Evolutionary conservation across 2,113 vertebrate species (phyloP).

Genomic region (Dissostichus mawsoni): DNA sequence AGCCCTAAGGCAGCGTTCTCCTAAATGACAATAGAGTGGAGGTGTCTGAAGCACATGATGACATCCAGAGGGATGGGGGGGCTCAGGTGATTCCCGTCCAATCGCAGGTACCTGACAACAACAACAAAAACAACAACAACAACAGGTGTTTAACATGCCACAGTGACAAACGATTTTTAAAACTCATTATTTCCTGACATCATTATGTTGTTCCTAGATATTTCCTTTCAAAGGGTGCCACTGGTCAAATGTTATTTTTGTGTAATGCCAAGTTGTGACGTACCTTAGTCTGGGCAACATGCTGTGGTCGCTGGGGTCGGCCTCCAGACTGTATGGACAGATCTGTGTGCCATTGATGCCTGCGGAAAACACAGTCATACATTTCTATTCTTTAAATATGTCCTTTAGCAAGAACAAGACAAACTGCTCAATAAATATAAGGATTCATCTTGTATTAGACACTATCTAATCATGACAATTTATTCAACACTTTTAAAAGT

Average conservation of each 20-base stretch:
- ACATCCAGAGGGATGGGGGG: conserved; percentile 94
- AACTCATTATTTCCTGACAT: background rate
- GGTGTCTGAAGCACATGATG: conserved; percentile 96
- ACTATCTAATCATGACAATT: background rate
- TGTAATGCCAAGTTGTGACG: background rate
- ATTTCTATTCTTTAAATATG: background rate
- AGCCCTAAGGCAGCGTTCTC: background rate
- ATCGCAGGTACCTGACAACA: conserved; percentile 92
- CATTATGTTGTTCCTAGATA: background rate
- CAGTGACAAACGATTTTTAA: conserved; percentile 2
- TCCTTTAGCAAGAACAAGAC: background rate
- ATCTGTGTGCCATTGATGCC: conserved; percentile 94
- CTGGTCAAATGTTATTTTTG: background rate
- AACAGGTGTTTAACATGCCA: background rate
- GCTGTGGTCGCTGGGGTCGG: conserved; percentile 75
- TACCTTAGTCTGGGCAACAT: conserved; percentile 87
- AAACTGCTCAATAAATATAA: background rate
- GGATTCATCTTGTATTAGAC: background rate
- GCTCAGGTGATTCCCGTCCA: conserved; percentile 94
- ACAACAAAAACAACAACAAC: conserved; percentile 1
- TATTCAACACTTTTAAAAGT: background rate
- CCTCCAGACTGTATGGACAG: conserved; percentile 84
- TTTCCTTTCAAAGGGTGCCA: conserved; percentile 5
- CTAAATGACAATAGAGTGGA: conserved; percentile 93
- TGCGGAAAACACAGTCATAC: conserved; percentile 62